Conservation (phyloP, 1,140 invertebrate genomes). For the Latrodectus geometricus region DNA sequence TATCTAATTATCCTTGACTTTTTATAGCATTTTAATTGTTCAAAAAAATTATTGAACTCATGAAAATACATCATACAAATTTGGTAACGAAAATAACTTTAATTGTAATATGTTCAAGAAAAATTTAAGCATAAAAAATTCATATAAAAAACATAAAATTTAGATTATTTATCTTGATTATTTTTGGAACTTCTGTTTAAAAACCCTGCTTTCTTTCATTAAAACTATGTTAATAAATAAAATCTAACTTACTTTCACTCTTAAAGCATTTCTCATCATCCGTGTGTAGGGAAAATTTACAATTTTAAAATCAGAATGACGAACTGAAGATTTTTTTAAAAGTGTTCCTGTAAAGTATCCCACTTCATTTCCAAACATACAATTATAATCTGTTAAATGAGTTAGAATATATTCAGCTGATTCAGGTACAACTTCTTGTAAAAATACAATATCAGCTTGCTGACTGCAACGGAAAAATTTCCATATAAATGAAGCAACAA, state of each 20-base stretch:
- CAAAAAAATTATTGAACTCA: no score
- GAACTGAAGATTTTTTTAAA: constrained; percentile 69
- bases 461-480: constrained; percentile 3
- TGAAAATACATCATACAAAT: no score
- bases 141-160: no score
- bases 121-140: no score
- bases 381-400: constrained; percentile 69
- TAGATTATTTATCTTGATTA: no score
- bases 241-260: constrained; percentile 68
- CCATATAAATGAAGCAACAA: background rate
- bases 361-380: constrained; percentile 66
- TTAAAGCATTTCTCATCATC: constrained; percentile 73
- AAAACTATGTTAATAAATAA: no score
- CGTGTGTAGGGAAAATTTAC: constrained; percentile 69
- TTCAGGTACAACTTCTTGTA: constrained; percentile 75
- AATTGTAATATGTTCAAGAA: no score
- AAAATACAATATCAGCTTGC: constrained; percentile 74
- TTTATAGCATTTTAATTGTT: no score
- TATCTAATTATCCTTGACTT: no score
- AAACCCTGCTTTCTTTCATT: no score
- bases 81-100: no score
- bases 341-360: constrained; percentile 73
- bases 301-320: constrained; percentile 69
- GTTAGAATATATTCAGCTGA: constrained; percentile 69
- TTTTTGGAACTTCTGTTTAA: no score